A percentile compares a stretch with the other conserved stretches of the same genome.
Conservation (phyloP, 2,113 vertebrate species). For the Tupaia tana region DNA sequence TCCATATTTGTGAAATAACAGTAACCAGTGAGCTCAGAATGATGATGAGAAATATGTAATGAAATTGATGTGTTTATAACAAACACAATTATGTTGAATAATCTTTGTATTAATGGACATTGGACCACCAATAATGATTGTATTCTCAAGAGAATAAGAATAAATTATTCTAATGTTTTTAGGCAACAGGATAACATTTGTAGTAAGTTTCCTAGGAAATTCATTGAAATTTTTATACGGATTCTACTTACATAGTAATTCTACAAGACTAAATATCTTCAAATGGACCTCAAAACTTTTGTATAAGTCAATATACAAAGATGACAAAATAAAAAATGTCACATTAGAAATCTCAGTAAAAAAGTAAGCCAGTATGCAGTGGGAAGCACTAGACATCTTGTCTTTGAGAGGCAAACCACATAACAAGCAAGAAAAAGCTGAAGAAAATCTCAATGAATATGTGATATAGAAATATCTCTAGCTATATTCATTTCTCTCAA, state of each 20-base stretch:
- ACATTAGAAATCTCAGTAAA: background rate
- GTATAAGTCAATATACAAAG: background rate
- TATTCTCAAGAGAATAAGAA: constrained; percentile 21
- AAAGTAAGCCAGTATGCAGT: constrained; percentile 25
- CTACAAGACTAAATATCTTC: background rate
- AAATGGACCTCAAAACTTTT: background rate
- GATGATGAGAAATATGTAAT: background rate
- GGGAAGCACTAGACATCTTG: background rate
- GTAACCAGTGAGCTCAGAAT: constrained; percentile 8
- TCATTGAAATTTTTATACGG: background rate
- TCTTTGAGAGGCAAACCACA: background rate
- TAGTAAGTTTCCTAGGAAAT: constrained; percentile 8
- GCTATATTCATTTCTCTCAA: background rate
- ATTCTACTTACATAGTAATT: constrained; percentile 16
- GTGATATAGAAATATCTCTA: background rate
- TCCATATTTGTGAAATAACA: background rate
- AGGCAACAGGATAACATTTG: background rate
- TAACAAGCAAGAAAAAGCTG: constrained; percentile 22
- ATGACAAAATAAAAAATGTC: background rate
- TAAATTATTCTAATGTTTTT: constrained; percentile 1
- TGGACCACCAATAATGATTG: background rate
- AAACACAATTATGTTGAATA: background rate
- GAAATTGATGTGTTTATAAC: background rate
- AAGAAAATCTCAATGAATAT: background rate
- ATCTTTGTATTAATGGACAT: background rate